Evolutionary conservation across 1,140 invertebrate genomes (phyloP).

Genomic region (Prorops nasuta): DNA sequence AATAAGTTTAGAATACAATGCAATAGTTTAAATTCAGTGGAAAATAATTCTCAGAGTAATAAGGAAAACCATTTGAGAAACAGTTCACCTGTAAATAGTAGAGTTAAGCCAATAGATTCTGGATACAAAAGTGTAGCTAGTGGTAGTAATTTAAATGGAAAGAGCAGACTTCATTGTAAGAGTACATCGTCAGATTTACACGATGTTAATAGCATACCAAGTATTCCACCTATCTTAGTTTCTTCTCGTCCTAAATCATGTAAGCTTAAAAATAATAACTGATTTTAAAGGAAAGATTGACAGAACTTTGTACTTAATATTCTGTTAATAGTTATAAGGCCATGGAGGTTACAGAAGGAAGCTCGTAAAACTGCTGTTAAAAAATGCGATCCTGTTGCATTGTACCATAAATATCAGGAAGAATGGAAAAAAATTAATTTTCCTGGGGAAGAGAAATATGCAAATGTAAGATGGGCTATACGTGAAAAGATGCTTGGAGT

Average conservation of each 20-base stretch:
- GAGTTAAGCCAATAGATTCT: background rate
- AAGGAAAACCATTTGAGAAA: no score
- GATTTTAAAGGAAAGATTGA: background rate
- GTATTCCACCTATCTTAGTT: slow-evolving; percentile 28
- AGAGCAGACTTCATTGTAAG: slow-evolving; percentile 18
- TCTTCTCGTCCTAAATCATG: slow-evolving; percentile 37
- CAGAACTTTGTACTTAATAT: no score
- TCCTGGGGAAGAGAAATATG: slow-evolving; percentile 66
- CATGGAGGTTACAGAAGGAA: slow-evolving; percentile 46
- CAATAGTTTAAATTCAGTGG: no score
- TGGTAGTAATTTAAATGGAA: slow-evolving; percentile 15
- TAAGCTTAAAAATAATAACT: slow-evolving; percentile 27
- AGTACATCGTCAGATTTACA: slow-evolving; percentile 27
- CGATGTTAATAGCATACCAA: slow-evolving; percentile 15
- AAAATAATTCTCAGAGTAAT: no score
- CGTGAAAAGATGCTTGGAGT: slow-evolving; percentile 60
- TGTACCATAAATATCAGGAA: slow-evolving; percentile 73
- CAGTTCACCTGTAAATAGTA: no score
- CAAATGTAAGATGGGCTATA: slow-evolving; percentile 64
- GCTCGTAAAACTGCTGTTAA: slow-evolving; percentile 23
- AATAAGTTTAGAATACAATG: no score
- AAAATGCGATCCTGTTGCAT: slow-evolving; percentile 68
- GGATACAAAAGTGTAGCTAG: slow-evolving; percentile 9
- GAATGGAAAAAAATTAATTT: slow-evolving; percentile 72
- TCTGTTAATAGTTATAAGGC: slow-evolving; percentile 52